Percentiles rank a stretch among this genome's conserved stretches.
These are phyloP conservation scores for Cantharis lateralis DNA, from an alignment of 2,888 invertebrate genomes.

Conservation along the genomic window DNA sequence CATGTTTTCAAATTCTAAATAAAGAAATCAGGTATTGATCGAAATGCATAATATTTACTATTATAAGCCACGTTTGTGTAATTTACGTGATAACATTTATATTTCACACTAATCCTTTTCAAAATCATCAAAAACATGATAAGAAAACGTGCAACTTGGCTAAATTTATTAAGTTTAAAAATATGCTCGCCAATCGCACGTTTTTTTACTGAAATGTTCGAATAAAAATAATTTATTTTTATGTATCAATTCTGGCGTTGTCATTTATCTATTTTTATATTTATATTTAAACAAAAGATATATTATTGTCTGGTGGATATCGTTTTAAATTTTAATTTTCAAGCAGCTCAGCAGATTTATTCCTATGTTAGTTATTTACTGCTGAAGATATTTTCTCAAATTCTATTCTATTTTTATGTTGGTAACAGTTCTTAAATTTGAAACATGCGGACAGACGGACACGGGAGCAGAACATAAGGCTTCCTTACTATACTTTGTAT, in stretches of 20 bases:
- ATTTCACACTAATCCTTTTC: neutral
- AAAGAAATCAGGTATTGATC: neutral
- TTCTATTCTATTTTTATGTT: no score
- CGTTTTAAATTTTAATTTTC: neutral
- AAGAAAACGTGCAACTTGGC: neutral
- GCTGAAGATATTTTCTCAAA: no score
- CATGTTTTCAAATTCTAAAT: neutral
- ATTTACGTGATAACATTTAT: neutral
- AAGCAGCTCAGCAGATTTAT: neutral
- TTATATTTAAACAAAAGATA: neutral
- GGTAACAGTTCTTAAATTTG: no score
- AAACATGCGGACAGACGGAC: no score
- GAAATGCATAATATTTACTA: neutral
- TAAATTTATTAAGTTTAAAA: neutral
- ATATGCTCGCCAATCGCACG: neutral
- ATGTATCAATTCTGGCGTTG: neutral
- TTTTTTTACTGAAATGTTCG: neutral
- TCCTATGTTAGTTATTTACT: no score
- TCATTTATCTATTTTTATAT: neutral
- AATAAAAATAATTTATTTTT: neutral
- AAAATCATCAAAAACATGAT: neutral
- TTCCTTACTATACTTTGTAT: no score
- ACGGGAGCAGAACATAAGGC: no score
- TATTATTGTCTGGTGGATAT: neutral
- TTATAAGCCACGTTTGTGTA: neutral